Evolutionary conservation across 2,113 vertebrate species (phyloP), one percentile per base, ranked within the genome.

Genomic region (Nothocercus julius): DNA sequence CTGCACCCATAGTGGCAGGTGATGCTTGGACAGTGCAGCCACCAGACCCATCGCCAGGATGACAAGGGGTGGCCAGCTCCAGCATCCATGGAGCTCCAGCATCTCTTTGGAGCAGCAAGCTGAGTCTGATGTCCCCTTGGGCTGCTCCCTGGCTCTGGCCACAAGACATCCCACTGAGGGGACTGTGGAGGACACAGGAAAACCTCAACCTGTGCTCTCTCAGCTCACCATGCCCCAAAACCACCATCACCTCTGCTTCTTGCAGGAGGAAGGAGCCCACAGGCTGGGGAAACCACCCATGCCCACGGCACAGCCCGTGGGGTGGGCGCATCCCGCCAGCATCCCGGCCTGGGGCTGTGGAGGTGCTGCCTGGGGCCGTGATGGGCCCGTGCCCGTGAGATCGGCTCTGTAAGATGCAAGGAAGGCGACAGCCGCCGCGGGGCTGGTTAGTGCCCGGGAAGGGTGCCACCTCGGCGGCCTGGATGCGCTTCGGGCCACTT

Each of bases 311-410:
- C 51, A 18, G 54, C 54, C 54, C 54, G 9, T 18, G 54, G 30
- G 28, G 16, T 4, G 5, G 28, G 20, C 9, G 30, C 62, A 85
- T 61, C 70, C 82, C 66, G 21, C 51, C 7, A 6, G 3, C 4
- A 13, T 44, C 28, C 27, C 0, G 0, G 32, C 0, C 7, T 47
- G 67, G 45, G 30, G 72, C 54, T 18, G 14, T 32, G 0, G 3
- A 32, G 58, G 45, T 47, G 53, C 70, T 5, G 66, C 42, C 64
- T 74, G 88, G 8, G 73, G 56, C 80, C 34, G 6, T 66, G 83
- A 58, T 49, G 92, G 83, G 92, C 40, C 21, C 1, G 2, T 87
- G 83, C 62, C 94, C 90, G 21, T 22, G 49, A 64, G 73, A 38
- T 40, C 79, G 0, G 5, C 1, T 47, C 47, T 0, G 0, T 3